Percentiles rank a stretch among this genome's conserved stretches.
phyloP scores from a whole-genome alignment of 2,113 vertebrate species.

The Rhipidura dahli region DNA sequence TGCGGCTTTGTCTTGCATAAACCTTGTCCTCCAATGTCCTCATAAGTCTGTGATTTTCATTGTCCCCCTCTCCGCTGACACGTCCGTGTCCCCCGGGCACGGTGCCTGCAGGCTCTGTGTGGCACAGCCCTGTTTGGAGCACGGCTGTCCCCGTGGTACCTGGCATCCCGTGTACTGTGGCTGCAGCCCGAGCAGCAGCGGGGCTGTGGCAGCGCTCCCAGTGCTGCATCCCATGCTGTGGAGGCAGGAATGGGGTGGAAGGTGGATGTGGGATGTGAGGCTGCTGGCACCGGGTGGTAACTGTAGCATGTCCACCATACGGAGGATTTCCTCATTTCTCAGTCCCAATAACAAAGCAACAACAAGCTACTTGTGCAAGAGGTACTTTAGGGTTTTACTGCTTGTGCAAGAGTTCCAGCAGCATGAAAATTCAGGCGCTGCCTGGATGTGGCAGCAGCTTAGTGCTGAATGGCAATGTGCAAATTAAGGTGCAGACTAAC shows the following conservation, averaged over 20 bases:
- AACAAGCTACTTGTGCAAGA: neutral
- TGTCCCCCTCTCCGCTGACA: fast-evolving
- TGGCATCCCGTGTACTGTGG: fast-evolving
- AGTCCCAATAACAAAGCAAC: neutral
- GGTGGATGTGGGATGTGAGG: neutral
- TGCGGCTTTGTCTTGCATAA: neutral
- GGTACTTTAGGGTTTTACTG: neutral
- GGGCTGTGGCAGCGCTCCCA: neutral
- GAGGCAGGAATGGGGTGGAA: neutral
- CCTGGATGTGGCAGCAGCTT: neutral
- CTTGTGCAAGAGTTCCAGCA: neutral
- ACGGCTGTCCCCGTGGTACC: neutral
- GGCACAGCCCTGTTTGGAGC: fast-evolving
- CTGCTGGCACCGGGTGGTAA: fast-evolving
- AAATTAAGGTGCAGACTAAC: neutral
- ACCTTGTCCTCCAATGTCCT: neutral
- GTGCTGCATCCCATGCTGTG: fast-evolving
- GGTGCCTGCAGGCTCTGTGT: neutral
- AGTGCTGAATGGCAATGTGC: neutral
- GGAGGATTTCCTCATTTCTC: neutral
- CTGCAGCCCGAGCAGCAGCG: neutral
- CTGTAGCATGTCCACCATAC: fast-evolving
- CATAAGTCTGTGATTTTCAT: neutral
- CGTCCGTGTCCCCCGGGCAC: fast-evolving
- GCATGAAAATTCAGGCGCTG: fast-evolving